Base-by-base conservation (phyloP, 2,113 vertebrate species). In the Coreoperca whiteheadi region DNA sequence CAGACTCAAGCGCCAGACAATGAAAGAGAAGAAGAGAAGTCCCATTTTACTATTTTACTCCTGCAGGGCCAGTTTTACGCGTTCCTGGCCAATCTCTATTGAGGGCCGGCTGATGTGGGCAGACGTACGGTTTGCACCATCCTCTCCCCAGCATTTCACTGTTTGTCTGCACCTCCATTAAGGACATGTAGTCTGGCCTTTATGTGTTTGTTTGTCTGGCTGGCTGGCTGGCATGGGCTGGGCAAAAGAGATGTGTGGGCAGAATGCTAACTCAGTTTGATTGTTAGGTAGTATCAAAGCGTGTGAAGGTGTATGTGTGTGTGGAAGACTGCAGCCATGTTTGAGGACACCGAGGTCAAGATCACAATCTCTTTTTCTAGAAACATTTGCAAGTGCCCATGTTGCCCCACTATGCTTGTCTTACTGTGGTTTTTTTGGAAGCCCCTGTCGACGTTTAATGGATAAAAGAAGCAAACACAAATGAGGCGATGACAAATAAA, bases 61-160 rank as follows among this genome's bases (percentile, higher is more conserved):
- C 87, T 83, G 80, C 87, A 57, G 85, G 50, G 89, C 76, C 87
- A 76, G 81, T 94, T 92, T n/a, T 91, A 92, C 90, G 91, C 88
- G 77, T 90, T 92, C 84, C 84, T 90, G 91, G 90, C 92, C 92
- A 92, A 86, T 91, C 91, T 91, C 89, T 93, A 86, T 94, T 91
- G 84, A 93, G 86, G 74, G 68, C 60, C 11, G 87, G 48, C 88
- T 92, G 91, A 91, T 92, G 89, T 82, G 90, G 86, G 84, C 89
- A 93, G 93, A 93, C 91, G 76, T 82, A 79, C 57, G 82, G 39
- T 92, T 88, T 60, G 59, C 76, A 46, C 84, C 87, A 16, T 87
- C 86, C 81, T 80, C 82, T 85, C 51, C 68, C 79, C 89, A 60
- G 80, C 89, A 94, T 90, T 94, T 91, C 90, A 92, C 77, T 77